Evolutionary conservation across 2,797 vertebrate genomes (phyloP), one percentile per base, ranked within the genome.

Genomic region (Falco columbarius): DNA sequence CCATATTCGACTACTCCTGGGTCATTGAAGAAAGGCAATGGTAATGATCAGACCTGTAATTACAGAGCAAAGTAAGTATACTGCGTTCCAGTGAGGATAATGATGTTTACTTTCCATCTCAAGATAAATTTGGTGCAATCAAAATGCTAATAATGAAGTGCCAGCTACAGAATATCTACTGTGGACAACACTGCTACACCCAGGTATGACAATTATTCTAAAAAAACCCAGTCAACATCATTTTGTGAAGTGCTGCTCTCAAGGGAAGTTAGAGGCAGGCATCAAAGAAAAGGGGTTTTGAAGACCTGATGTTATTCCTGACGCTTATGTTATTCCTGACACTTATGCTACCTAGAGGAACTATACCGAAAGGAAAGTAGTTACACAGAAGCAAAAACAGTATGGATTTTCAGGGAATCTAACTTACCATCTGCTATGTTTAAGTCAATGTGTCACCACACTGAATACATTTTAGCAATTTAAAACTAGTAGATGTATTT

Each of bases 101-200:
- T 84, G 95, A 82, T 96, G 89, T 96, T 94, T 96, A 96, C 81
- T 86, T 97, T 97, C 80, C 86, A 96, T 96, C 95, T 97, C 93
- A 97, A 95, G 91, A 90, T 95, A 95, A 93, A 96, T 97, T 95
- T 91, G 62, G 86, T 83, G 58, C 96, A 97, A 94, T 96, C 68
- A 95, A 94, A 95, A 95, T 97, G 96, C 96, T 97, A 97, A 95
- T 96, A 96, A 96, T 93, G 71, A 95, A 95, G 95, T 93, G 55
- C 76, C 90, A 66, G 72, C 42, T 52, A 94, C 81, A 96, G 94
- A 94, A 71, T 92, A 89, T 79, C 80, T 95, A 67, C 74, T 42
- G 65, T 63, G 91, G 93, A 92, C 91, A 94, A 52, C 66, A 75
- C 54, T 89, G 52, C 23, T 93, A 44, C 86, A 96, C 27, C 70